Evolutionary conservation across 2,113 vertebrate genomes (phyloP).

Genomic region (Gracilinanus agilis): DNA sequence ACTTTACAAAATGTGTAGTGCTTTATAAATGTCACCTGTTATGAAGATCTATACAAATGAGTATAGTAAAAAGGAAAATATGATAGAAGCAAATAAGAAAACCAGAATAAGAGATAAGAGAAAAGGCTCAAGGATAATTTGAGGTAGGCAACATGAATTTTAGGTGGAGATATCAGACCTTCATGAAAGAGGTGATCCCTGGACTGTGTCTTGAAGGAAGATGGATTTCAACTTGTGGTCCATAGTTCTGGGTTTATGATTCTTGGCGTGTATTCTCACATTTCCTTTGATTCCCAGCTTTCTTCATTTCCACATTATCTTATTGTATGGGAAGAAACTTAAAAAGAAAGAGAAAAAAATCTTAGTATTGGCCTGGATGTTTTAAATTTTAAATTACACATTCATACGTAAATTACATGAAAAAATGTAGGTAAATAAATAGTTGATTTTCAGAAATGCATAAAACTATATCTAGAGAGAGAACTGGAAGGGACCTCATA

Average conservation of each 20-base stretch:
- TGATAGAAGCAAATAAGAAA: too few species aligned
- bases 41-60: too few species aligned
- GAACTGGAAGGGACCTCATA: too few species aligned
- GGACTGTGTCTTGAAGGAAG: neutral
- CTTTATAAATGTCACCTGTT: too few species aligned
- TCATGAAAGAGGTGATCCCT: neutral
- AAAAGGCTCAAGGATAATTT: too few species aligned
- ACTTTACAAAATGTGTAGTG: too few species aligned
- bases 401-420: neutral
- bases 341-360: neutral
- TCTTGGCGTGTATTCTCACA: neutral
- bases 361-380: neutral
- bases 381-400: constrained; percentile 17
- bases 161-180: too few species aligned
- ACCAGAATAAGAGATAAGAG: too few species aligned
- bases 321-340: neutral
- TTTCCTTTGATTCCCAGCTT: constrained; percentile 12
- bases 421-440: neutral
- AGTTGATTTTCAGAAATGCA: neutral
- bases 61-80: too few species aligned
- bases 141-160: too few species aligned
- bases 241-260: neutral
- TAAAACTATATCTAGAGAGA: neutral
- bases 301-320: neutral
- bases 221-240: neutral